Evolutionary conservation across 2,888 invertebrate genomes (phyloP).

Genomic region (Chloromyia formosa): DNA sequence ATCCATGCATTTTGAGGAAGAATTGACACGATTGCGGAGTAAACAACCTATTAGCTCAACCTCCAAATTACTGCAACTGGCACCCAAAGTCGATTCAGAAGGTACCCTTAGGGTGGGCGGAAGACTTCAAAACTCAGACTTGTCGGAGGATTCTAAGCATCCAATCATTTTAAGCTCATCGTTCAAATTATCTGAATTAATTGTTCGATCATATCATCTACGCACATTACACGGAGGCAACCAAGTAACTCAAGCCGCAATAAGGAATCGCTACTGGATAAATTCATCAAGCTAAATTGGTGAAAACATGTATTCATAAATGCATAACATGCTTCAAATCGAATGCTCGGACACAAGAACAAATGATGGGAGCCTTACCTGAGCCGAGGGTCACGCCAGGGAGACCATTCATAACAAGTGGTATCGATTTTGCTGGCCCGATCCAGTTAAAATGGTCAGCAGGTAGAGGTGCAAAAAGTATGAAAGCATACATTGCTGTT

Average conservation of each 20-base stretch:
- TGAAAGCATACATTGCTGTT: neutral
- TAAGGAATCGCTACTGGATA: neutral
- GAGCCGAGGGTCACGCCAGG: too few species aligned
- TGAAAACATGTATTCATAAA: neutral
- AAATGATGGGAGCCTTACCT: neutral
- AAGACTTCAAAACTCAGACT: neutral
- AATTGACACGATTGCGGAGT: neutral
- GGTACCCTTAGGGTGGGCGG: neutral
- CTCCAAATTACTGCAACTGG: neutral
- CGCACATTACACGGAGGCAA: too few species aligned
- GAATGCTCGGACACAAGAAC: neutral
- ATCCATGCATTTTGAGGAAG: neutral
- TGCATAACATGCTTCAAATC: neutral
- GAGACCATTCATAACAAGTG: neutral
- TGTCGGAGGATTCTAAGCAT: neutral
- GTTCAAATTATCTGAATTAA: neutral
- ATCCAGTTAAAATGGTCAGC: neutral
- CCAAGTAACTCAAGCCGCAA: neutral
- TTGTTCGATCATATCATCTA: neutral
- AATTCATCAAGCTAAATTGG: neutral
- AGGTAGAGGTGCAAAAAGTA: neutral
- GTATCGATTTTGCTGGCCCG: neutral
- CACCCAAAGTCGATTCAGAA: neutral
- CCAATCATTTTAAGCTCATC: neutral
- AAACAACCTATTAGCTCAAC: neutral